These are phyloP conservation scores for Drosophila mettleri DNA, from an alignment of 2,888 invertebrate species.

Conservation along the genomic window DNA sequence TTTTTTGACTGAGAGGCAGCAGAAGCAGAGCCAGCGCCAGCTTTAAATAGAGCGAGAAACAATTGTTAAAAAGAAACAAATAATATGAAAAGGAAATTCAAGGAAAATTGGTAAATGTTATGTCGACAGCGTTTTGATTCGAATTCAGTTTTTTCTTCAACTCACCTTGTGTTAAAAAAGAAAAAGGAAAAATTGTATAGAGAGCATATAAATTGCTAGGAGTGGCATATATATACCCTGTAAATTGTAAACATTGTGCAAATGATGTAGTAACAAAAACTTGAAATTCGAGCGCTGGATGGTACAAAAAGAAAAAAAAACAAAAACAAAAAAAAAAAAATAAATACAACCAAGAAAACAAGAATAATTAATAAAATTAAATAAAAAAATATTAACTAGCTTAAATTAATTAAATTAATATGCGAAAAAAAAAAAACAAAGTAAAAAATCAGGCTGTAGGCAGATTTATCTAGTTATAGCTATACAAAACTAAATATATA, in stretches of 20 bases:
- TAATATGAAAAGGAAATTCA: conserved; percentile 4
- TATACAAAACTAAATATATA: conserved; percentile 7
- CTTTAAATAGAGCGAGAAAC: conserved; percentile 34
- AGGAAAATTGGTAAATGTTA: conserved; percentile 7
- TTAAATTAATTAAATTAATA: conserved; percentile 47
- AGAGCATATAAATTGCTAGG: conserved; percentile 16
- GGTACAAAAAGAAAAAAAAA: conserved; percentile 80
- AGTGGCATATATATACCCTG: conserved; percentile 43
- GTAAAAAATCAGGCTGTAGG: conserved; percentile 32
- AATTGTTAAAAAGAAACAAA: conserved; percentile 12
- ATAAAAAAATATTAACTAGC: conserved; percentile 53
- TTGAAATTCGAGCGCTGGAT: conserved; percentile 84
- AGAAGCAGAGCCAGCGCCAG: conserved; percentile 41
- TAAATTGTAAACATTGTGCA: conserved; percentile 57
- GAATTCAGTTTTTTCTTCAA: conserved; percentile 30
- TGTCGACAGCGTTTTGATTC: conserved; percentile 50
- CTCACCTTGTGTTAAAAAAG: conserved; percentile 25
- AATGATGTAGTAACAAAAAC: conserved; percentile 62
- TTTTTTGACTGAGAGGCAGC: conserved; percentile 62
- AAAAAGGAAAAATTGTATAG: conserved; percentile 5
- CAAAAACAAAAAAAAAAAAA: too few relatives aligned
- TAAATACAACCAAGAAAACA: too few relatives aligned
- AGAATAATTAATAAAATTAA: conserved; percentile 28
- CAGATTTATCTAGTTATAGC: conserved; percentile 42
- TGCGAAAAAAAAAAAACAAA: conserved; percentile 40